A percentile compares a stretch with the other conserved stretches of the same genome.
These are phyloP conservation scores for Sander vitreus DNA, from an alignment of 2,113 vertebrate genomes.

Conservation along the genomic window DNA sequence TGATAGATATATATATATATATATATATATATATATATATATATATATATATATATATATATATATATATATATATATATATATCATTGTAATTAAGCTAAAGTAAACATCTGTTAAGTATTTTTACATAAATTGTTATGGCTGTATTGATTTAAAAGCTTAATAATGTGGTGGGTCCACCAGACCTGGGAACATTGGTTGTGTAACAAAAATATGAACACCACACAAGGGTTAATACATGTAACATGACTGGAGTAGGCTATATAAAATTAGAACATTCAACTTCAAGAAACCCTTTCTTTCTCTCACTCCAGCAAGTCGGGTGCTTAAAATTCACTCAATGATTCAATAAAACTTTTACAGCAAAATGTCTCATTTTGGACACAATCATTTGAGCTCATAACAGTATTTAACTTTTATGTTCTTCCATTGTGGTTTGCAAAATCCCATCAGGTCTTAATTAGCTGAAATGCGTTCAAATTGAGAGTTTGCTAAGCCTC, in stretches of 20 bases:
- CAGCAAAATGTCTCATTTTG: background rate
- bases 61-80: too few species aligned
- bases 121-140: too few species aligned
- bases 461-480: background rate
- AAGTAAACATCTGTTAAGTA: too few species aligned
- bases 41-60: too few species aligned
- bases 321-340: background rate
- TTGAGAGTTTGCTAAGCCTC: background rate
- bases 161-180: too few species aligned
- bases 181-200: too few species aligned
- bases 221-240: background rate
- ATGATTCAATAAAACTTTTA: slow-evolving; percentile 4
- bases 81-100: too few species aligned
- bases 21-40: too few species aligned
- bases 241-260: background rate
- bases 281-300: background rate
- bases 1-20: too few species aligned
- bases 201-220: too few species aligned
- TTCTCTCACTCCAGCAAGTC: background rate
- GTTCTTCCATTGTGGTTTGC: background rate
- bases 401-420: slow-evolving; percentile 18
- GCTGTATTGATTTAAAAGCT: too few species aligned
- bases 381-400: background rate
- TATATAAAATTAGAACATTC: background rate
- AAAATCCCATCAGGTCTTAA: background rate